phyloP scores from a whole-genome alignment of 2,113 vertebrate genomes.

The Corvus moneduloides region DNA sequence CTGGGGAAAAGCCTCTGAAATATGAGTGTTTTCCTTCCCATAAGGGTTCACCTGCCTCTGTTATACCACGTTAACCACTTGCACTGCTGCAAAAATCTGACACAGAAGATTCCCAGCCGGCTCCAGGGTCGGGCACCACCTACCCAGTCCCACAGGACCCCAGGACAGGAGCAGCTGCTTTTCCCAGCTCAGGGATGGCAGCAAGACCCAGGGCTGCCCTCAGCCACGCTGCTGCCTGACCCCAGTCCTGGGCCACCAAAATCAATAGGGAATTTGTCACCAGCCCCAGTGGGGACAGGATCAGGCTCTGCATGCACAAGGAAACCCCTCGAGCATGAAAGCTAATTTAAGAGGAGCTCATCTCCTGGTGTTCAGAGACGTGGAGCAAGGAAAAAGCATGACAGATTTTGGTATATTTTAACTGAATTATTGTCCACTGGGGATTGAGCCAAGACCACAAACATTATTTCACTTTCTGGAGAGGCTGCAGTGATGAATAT shows the following conservation, averaged over 20 bases:
- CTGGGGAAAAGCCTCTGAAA: neutral
- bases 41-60: neutral
- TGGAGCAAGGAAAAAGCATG: neutral
- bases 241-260: neutral
- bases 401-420: slow-evolving; percentile 50
- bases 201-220: neutral
- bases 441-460: slow-evolving; percentile 37
- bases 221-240: neutral
- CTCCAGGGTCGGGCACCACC: neutral
- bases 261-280: slow-evolving; percentile 36
- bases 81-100: neutral
- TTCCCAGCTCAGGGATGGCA: neutral
- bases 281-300: neutral
- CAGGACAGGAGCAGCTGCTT: neutral
- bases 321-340: slow-evolving; percentile 57
- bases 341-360: slow-evolving; percentile 59
- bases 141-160: neutral
- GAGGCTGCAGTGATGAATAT: neutral
- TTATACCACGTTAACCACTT: neutral
- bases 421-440: slow-evolving; percentile 6
- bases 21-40: neutral
- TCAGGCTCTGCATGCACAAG: neutral
- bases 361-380: slow-evolving; percentile 28
- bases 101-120: neutral
- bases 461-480: slow-evolving; percentile 23